phyloP scores from a whole-genome alignment of 2,113 vertebrate species.

The Grammomys dolichurus region DNA sequence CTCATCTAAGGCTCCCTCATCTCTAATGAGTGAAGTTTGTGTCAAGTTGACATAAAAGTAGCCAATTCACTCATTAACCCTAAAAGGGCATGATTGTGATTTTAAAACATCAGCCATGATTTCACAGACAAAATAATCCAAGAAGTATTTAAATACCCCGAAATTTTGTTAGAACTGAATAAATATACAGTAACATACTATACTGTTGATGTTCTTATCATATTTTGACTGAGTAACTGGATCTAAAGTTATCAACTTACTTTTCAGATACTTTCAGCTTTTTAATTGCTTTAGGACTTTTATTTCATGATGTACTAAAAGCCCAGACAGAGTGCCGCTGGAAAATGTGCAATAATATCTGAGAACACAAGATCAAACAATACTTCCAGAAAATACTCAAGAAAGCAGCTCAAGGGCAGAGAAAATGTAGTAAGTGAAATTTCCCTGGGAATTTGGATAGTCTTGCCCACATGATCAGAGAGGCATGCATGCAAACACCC shows the following conservation, averaged over 20 bases:
- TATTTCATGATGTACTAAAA: background rate
- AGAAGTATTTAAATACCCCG: background rate
- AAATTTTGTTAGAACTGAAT: background rate
- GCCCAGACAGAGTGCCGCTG: background rate
- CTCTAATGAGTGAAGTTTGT: background rate
- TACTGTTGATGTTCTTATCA: background rate
- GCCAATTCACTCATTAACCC: background rate
- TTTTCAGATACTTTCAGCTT: background rate
- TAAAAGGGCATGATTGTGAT: background rate
- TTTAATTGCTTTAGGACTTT: background rate
- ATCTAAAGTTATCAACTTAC: background rate
- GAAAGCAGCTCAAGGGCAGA: slow-evolving; percentile 30
- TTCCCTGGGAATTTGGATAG: slow-evolving; percentile 41
- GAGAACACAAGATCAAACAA: slow-evolving; percentile 46
- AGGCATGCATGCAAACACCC: background rate
- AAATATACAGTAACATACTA: background rate
- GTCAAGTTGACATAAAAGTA: background rate
- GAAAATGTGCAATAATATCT: slow-evolving; percentile 5
- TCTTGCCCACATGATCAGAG: background rate
- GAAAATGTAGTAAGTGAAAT: slow-evolving; percentile 41
- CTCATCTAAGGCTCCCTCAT: background rate
- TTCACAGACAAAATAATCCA: background rate
- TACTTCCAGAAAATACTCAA: slow-evolving; percentile 16
- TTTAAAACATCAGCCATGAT: background rate
- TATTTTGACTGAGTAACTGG: background rate